Percentiles rank a stretch among this genome's conserved stretches.
Evolutionary conservation across 2,797 vertebrate species (phyloP).

Genomic region (Falco naumanni): DNA sequence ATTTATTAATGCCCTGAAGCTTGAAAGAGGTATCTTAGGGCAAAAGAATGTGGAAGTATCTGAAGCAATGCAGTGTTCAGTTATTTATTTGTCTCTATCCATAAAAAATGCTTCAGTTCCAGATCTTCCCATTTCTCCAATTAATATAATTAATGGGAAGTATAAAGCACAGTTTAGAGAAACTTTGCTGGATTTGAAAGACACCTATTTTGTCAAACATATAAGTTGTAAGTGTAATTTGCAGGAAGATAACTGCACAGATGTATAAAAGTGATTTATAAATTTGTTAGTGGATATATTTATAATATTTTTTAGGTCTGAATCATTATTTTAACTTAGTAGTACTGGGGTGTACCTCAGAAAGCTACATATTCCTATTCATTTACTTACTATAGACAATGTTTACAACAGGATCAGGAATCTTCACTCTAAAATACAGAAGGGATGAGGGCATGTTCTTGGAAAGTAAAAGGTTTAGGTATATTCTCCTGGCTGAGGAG

Average conservation of each 20-base stretch:
- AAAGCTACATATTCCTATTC: background rate
- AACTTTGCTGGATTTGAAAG: conserved; percentile 13
- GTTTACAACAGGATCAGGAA: background rate
- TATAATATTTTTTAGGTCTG: background rate
- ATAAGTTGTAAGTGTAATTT: background rate
- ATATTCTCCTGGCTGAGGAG: background rate
- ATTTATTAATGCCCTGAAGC: conserved; percentile 61
- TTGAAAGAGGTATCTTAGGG: conserved; percentile 43
- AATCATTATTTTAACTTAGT: background rate
- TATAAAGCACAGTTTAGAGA: conserved; percentile 20
- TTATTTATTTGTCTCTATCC: conserved; percentile 64
- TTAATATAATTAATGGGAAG: conserved; percentile 50
- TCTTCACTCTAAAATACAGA: background rate
- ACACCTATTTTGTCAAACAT: background rate
- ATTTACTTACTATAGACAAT: background rate
- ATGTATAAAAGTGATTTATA: background rate
- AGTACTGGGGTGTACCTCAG: background rate
- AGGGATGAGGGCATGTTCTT: background rate
- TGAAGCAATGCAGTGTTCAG: conserved; percentile 44
- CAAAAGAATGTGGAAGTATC: conserved; percentile 39
- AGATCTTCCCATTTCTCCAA: conserved; percentile 50
- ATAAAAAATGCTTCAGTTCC: conserved; percentile 54
- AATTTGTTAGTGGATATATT: background rate
- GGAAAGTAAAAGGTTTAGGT: background rate
- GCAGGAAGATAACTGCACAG: background rate